Conservation (phyloP, 2,888 invertebrate genomes). For the Mayetiola destructor region DNA sequence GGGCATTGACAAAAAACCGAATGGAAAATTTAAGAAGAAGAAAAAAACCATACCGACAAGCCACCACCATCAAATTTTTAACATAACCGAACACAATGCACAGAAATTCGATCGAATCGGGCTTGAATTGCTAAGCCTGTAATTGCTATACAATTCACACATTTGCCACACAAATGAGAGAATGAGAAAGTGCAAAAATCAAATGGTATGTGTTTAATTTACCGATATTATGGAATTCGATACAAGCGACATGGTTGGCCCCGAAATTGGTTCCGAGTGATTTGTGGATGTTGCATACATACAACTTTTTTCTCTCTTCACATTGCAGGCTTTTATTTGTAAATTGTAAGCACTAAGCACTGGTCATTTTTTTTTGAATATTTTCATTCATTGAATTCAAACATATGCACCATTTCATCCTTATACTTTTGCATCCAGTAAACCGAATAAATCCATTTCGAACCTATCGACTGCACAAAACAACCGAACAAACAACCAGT, state of each 20-base stretch:
- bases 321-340: not conserved
- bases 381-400: constrained; percentile 7
- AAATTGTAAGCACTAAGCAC: not conserved
- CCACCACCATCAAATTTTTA: no score
- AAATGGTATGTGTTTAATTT: constrained; percentile 10
- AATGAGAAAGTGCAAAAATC: constrained; percentile 1
- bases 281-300: not conserved
- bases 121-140: not conserved
- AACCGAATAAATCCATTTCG: no score
- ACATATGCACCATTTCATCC: no score
- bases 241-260: not conserved
- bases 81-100: no score
- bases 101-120: no score
- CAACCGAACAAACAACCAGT: no score
- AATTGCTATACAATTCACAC: not conserved
- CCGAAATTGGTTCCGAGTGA: constrained; percentile 10
- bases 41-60: no score
- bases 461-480: no score
- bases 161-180: not conserved
- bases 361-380: not conserved
- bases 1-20: not conserved
- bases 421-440: no score
- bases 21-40: not conserved
- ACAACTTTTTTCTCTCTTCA: not conserved
- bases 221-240: constrained; percentile 7